phyloP scores from a whole-genome alignment of 1,140 invertebrate genomes.

The Mycetomoellerius zeteki region DNA sequence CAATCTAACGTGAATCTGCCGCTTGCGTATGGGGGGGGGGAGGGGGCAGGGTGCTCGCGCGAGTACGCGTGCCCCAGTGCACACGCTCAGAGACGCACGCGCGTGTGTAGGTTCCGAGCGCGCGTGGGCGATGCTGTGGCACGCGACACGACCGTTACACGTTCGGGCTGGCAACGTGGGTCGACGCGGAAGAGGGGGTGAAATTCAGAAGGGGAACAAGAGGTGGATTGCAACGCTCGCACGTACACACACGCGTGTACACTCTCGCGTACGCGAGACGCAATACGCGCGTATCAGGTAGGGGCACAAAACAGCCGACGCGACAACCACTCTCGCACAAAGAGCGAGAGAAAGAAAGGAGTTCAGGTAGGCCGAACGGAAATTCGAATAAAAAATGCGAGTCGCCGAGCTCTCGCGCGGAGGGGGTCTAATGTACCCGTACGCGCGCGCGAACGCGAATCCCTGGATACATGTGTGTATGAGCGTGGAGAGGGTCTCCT shows the following conservation, averaged over 20 bases:
- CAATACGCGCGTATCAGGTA: constrained; percentile 51
- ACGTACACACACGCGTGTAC: constrained; percentile 23
- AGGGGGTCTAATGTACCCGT: constrained; percentile 57
- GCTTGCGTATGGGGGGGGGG: background rate
- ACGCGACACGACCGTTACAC: constrained; percentile 87
- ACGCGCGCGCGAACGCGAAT: constrained; percentile 7
- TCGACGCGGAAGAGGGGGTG: constrained; percentile 72
- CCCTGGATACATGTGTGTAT: constrained; percentile 28
- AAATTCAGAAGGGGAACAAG: constrained; percentile 80
- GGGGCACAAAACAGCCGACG: constrained; percentile 54
- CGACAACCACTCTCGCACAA: constrained; percentile 66
- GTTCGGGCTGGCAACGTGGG: constrained; percentile 79
- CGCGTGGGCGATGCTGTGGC: constrained; percentile 87
- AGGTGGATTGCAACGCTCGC: constrained; percentile 65
- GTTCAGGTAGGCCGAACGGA: constrained; percentile 74
- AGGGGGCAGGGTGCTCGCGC: background rate
- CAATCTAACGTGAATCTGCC: constrained; percentile 56
- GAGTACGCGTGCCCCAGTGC: constrained; percentile 52
- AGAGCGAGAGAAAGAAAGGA: constrained; percentile 50
- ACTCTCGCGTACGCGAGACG: constrained; percentile 47
- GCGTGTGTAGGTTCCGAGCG: constrained; percentile 80
- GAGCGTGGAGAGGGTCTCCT: constrained; percentile 23
- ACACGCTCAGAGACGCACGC: constrained; percentile 53
- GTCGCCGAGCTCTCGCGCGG: background rate
- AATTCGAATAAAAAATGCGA: constrained; percentile 75